Evolutionary conservation across 1,140 invertebrate genomes (phyloP).

Genomic region (Sipha flava): DNA sequence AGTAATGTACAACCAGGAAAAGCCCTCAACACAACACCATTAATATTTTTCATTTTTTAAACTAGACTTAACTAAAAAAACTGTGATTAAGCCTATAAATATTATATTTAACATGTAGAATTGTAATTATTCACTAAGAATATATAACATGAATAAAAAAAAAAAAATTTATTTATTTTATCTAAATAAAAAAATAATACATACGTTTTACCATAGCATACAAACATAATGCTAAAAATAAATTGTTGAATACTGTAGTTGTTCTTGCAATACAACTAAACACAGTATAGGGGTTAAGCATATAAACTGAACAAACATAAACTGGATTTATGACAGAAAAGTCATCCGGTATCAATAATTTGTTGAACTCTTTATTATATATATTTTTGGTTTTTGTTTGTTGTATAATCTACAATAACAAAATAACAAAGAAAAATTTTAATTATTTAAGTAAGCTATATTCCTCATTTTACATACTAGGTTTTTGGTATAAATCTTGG

Average conservation of each 20-base stretch:
- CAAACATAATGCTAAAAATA: slow-evolving; percentile 63
- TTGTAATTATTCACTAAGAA: no score
- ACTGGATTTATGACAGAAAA: slow-evolving; percentile 52
- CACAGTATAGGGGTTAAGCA: slow-evolving; percentile 88
- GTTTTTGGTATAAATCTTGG: slow-evolving; percentile 56
- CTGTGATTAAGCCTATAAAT: no score
- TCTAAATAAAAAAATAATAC: slow-evolving; percentile 22
- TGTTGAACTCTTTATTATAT: slow-evolving; percentile 52
- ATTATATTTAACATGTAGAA: no score
- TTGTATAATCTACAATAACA: slow-evolving; percentile 38
- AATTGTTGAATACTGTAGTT: slow-evolving; percentile 82
- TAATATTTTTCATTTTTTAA: no score
- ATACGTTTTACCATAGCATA: slow-evolving; percentile 60
- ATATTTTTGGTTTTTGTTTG: slow-evolving; percentile 38
- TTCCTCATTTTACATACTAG: slow-evolving; percentile 46
- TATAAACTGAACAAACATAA: slow-evolving; percentile 69
- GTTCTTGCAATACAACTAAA: slow-evolving; percentile 84
- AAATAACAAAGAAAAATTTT: neutral
- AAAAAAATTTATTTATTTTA: slow-evolving; percentile 24
- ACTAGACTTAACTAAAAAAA: no score
- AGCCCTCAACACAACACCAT: no score
- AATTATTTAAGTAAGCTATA: neutral
- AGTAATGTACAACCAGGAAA: no score
- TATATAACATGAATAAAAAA: slow-evolving; percentile 35
- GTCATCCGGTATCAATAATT: slow-evolving; percentile 50